Conservation (phyloP, 1,140 invertebrate species). For the Drosophila takahashii region DNA sequence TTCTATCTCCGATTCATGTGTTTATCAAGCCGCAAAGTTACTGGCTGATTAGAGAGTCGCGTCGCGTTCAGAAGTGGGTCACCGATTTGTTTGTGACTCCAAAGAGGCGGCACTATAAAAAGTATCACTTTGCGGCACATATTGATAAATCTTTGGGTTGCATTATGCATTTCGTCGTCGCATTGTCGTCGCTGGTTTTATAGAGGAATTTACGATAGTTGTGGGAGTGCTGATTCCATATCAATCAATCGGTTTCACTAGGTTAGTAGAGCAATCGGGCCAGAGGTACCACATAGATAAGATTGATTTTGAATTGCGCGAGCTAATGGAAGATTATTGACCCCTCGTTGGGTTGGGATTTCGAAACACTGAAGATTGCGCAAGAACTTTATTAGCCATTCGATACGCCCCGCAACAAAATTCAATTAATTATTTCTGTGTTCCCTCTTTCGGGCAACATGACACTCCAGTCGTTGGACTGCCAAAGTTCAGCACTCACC, state of each 20-base stretch:
- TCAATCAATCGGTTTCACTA: constrained; percentile 32
- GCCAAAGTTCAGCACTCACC: constrained; percentile 66
- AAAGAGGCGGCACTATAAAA: constrained; percentile 49
- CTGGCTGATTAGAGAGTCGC: constrained; percentile 60
- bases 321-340: constrained; percentile 13
- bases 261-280: constrained; percentile 35
- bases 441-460: constrained; percentile 24
- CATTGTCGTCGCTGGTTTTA: background rate
- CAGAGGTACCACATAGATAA: constrained; percentile 20
- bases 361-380: constrained; percentile 29
- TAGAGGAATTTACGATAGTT: constrained; percentile 21
- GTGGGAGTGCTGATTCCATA: constrained; percentile 9
- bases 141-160: constrained; percentile 44
- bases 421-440: constrained; percentile 63
- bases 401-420: constrained; percentile 57
- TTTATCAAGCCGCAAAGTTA: constrained; percentile 46
- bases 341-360: constrained; percentile 31
- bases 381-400: constrained; percentile 51
- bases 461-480: constrained; percentile 21
- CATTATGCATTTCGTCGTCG: constrained; percentile 26
- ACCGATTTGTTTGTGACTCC: constrained; percentile 51
- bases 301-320: background rate
- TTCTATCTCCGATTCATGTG: constrained; percentile 24
- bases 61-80: constrained; percentile 61
- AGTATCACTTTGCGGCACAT: constrained; percentile 32